Conservation (phyloP, 2,888 invertebrate species). For the Eulithis testata region DNA sequence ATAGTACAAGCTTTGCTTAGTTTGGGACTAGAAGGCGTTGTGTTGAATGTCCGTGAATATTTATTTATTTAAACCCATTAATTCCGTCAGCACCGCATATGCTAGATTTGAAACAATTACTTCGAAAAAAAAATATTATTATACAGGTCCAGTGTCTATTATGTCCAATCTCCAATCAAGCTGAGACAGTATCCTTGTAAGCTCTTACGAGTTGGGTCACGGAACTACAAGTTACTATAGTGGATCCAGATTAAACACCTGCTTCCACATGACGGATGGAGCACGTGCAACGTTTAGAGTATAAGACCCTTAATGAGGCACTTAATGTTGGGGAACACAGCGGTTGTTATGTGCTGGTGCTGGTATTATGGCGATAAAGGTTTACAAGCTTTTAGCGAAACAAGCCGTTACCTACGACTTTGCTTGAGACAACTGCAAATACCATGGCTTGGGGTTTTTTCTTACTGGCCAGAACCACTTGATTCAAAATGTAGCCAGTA, state of each 20-base stretch:
- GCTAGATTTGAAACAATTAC: too few relatives aligned
- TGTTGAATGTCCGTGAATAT: too few relatives aligned
- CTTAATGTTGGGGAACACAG: slow-evolving; percentile 10
- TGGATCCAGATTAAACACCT: slow-evolving; percentile 22
- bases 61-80: too few relatives aligned
- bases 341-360: background rate
- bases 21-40: too few relatives aligned
- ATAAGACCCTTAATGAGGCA: slow-evolving; percentile 17
- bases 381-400: background rate
- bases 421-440: too few relatives aligned
- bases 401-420: background rate
- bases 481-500: too few relatives aligned
- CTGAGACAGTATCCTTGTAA: slow-evolving; percentile 7
- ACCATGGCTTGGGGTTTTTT: too few relatives aligned
- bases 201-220: slow-evolving; percentile 15
- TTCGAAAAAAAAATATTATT: background rate
- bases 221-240: slow-evolving; percentile 10
- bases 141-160: background rate
- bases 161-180: background rate
- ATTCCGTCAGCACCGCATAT: too few relatives aligned
- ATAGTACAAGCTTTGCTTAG: too few relatives aligned
- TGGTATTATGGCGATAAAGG: background rate
- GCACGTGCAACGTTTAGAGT: slow-evolving; percentile 17
- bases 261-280: slow-evolving; percentile 19
- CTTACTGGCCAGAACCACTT: too few relatives aligned